These are phyloP conservation scores for Amphimallon solstitiale DNA, from an alignment of 2,888 invertebrate species.

Conservation along the genomic window DNA sequence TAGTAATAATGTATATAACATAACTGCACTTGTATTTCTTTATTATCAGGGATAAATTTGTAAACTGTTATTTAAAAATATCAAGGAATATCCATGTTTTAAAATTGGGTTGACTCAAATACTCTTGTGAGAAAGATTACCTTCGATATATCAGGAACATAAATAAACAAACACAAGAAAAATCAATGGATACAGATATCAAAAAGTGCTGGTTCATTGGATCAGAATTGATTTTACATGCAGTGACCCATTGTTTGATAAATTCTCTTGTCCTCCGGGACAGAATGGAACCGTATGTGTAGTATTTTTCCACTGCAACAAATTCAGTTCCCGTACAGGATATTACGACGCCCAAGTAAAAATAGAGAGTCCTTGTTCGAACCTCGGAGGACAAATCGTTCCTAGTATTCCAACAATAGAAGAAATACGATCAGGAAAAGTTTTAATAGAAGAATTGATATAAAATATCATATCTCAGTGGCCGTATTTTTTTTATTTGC, in stretches of 20 bases:
- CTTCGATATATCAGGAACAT: too few relatives aligned
- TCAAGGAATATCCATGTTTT: too few relatives aligned
- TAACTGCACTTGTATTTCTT: too few relatives aligned
- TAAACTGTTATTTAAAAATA: too few relatives aligned
- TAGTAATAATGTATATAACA: too few relatives aligned
- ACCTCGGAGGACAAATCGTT: neutral
- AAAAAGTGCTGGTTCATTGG: neutral
- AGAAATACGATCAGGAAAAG: neutral
- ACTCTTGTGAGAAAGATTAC: too few relatives aligned
- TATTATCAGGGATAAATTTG: too few relatives aligned
- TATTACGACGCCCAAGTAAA: constrained; percentile 9
- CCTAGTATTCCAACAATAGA: neutral
- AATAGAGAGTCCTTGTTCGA: neutral
- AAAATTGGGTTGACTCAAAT: too few relatives aligned
- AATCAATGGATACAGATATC: neutral
- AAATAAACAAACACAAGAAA: too few relatives aligned
- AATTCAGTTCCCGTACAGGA: neutral
- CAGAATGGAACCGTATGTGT: constrained; percentile 5
- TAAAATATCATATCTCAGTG: neutral
- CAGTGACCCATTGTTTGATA: neutral
- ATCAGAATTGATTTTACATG: neutral
- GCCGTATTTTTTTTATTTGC: neutral
- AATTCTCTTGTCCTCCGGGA: neutral
- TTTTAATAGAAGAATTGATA: neutral
- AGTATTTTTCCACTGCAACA: neutral